Percentiles rank a stretch among this genome's conserved stretches.
Conservation (phyloP, 23 tunicate genomes). For the Ascidia mentula region DNA sequence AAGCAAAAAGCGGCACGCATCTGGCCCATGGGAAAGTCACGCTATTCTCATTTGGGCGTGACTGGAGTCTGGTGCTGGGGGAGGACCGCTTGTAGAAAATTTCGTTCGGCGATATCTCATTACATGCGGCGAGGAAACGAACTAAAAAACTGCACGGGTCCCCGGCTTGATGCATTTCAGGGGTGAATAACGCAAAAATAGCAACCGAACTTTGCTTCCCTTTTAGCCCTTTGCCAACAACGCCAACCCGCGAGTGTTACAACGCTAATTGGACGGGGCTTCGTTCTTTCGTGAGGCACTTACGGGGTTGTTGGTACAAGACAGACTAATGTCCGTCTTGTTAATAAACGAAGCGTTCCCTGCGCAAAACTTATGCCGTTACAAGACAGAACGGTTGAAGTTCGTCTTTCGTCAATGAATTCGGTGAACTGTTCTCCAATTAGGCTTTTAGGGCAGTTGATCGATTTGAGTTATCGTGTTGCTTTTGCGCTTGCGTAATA, state of each 20-base stretch:
- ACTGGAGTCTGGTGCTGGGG: background rate
- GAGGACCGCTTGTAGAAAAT: background rate
- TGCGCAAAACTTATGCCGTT: too few species aligned
- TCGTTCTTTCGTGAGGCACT: background rate
- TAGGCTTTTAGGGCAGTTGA: too few species aligned
- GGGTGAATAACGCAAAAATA: background rate
- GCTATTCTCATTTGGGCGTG: constrained; percentile 22
- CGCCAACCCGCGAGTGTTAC: background rate
- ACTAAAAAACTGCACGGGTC: background rate
- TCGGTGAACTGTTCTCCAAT: too few species aligned
- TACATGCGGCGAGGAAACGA: background rate
- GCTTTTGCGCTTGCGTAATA: too few species aligned
- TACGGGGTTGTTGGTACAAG: constrained; percentile 6
- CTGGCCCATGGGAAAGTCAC: constrained; percentile 15
- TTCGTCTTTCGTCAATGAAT: too few species aligned
- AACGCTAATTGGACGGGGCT: constrained; percentile 1
- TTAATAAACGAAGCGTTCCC: too few species aligned
- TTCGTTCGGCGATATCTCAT: background rate
- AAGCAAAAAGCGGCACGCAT: background rate
- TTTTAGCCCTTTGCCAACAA: too few species aligned
- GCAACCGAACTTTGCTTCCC: background rate
- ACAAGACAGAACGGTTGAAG: too few species aligned
- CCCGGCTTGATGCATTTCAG: background rate
- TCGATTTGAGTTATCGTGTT: too few species aligned
- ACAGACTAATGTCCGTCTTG: background rate